Percentiles rank a stretch among this genome's conserved stretches.
phyloP scores from a whole-genome alignment of 2,888 invertebrate genomes.

The Eristalis pertinax region DNA sequence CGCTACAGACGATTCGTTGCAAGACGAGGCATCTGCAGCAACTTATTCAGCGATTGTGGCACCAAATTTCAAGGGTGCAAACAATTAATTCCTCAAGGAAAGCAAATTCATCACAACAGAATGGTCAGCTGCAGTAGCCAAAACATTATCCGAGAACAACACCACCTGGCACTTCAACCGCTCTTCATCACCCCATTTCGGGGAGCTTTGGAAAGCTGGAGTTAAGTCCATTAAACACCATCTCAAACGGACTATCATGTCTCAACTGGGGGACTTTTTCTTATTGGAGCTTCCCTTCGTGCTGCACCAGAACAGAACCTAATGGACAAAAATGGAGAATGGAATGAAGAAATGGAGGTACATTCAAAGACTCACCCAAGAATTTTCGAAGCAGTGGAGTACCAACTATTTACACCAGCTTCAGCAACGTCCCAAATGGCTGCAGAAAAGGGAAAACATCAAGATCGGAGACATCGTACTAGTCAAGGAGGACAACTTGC shows the following conservation, averaged over 20 bases:
- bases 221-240: slow-evolving; percentile 35
- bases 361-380: slow-evolving; percentile 35
- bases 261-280: slow-evolving; percentile 8
- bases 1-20: no score
- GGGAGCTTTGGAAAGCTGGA: no score
- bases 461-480: slow-evolving; percentile 28
- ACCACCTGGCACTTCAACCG: slow-evolving; percentile 71
- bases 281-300: background rate
- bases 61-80: background rate
- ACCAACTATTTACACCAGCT: slow-evolving; percentile 51
- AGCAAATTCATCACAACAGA: background rate
- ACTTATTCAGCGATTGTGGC: no score
- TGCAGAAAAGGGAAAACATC: slow-evolving; percentile 41
- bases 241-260: slow-evolving; percentile 33
- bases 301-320: slow-evolving; percentile 8
- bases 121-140: slow-evolving; percentile 24
- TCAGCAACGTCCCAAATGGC: slow-evolving; percentile 59
- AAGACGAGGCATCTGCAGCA: no score
- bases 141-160: background rate
- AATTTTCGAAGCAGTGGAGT: slow-evolving; percentile 64
- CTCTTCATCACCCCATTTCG: background rate
- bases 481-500: background rate
- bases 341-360: slow-evolving; percentile 15
- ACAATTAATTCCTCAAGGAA: no score
- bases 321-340: background rate